Evolutionary conservation across 1,140 invertebrate genomes (phyloP), one percentile per base, ranked within the genome.

Genomic region (Drosophila orena): DNA sequence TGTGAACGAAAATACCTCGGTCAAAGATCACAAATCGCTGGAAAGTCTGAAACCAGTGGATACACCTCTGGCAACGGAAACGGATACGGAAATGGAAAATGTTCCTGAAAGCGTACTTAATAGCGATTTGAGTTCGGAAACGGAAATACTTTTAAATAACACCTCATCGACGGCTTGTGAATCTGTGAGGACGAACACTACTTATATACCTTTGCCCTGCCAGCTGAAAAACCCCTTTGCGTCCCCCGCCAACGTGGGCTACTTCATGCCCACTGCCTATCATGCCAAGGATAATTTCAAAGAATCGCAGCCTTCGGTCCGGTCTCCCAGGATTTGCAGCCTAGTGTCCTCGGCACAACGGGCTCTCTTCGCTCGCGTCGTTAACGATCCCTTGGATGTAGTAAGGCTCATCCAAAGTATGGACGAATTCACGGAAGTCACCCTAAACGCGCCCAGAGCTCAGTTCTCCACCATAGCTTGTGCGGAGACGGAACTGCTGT

Each of bases 401-500:
- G 38, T 24, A 2, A 8, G 53, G 10, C 8, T 34, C 1, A 11
- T 22, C 11, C 37, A 22, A 0, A 17, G n/a, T 8, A 12, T 60
- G n/a, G 12, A 6, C 5, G 34, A 30, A 35, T 4, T 4, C 0
- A 17, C 2, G 6, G 15, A 52, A 35, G 49, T 35, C 10, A 2
- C 4, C 0, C 12, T 58, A 6, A 54, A 68, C 2, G 59, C 56
- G 0, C 59, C 74, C 0, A 4, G 24, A 8, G 30, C 62, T 2
- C 74, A 75, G 17, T 81, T 77, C 34, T 17, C n/a, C 12, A 69
- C 73, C 4, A 10, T 81, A 44, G 56, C 62, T 0, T 77, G 78
- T 47, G 2, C 4, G 4, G 20, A 42, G 12, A 12, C 44, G 1
- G 69, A 83, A n/a, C 8, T 80, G 0, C 1, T 10, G 1, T 2